These are phyloP conservation scores for Xiphydria camelus DNA, from an alignment of 2,888 invertebrate genomes.

Conservation along the genomic window DNA sequence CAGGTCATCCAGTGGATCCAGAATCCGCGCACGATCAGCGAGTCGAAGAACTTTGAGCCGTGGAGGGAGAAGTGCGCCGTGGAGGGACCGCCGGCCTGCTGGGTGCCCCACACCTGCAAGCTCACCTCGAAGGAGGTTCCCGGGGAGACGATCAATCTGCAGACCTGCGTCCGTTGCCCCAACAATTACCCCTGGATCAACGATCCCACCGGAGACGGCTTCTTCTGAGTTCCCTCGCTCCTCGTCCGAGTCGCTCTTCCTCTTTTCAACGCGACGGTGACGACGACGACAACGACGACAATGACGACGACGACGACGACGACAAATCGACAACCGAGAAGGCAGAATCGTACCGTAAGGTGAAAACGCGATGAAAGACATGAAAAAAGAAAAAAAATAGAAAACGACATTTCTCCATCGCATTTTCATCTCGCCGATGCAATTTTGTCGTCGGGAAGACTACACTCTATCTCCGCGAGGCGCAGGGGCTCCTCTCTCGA, in stretches of 20 bases:
- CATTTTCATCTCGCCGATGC: too few relatives aligned
- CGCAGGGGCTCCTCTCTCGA: too few relatives aligned
- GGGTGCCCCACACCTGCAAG: constrained; percentile 90
- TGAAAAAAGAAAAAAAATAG: too few relatives aligned
- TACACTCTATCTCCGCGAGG: too few relatives aligned
- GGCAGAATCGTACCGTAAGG: too few relatives aligned
- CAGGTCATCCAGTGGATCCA: constrained; percentile 96
- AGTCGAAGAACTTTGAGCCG: constrained; percentile 89
- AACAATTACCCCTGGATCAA: constrained; percentile 94
- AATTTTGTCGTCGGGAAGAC: too few relatives aligned
- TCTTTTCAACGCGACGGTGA: background rate
- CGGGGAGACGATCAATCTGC: constrained; percentile 90
- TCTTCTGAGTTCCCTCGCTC: constrained; percentile 68
- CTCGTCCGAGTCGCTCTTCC: constrained; percentile 24
- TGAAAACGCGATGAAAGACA: too few relatives aligned
- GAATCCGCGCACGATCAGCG: constrained; percentile 80
- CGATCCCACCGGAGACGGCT: constrained; percentile 88
- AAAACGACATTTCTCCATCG: too few relatives aligned
- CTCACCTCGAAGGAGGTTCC: constrained; percentile 90
- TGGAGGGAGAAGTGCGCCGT: constrained; percentile 93
- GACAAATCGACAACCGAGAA: too few relatives aligned
- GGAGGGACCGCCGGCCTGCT: constrained; percentile 81
- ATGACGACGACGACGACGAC: too few relatives aligned
- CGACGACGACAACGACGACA: too few relatives aligned
- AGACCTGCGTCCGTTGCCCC: constrained; percentile 91